Conservation (phyloP, 2,113 vertebrate genomes). For the Noturus placidus region DNA sequence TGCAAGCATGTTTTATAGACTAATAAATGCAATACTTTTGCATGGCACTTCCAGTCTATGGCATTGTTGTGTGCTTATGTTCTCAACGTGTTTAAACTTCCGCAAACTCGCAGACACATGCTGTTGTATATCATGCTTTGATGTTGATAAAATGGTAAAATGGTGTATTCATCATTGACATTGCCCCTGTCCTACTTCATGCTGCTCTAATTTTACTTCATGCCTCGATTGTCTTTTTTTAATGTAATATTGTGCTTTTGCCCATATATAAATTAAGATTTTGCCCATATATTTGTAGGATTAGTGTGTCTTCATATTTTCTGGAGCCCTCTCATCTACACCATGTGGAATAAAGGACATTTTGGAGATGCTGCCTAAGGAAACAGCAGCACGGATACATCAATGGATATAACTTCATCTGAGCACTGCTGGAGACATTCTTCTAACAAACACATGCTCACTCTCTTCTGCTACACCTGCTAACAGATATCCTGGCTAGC, state of each 20-base stretch:
- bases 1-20: constrained; percentile 37
- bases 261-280: not conserved
- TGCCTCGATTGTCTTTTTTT: not conserved
- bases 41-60: constrained; percentile 24
- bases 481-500: constrained; percentile 34
- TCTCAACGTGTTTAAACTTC: not conserved
- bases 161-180: not conserved
- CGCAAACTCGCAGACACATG: not conserved
- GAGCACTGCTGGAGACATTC: constrained; percentile 30
- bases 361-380: constrained; percentile 31
- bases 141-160: not conserved
- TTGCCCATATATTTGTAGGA: constrained; percentile 42
- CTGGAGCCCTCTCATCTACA: constrained; percentile 30
- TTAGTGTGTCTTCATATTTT: constrained; percentile 38
- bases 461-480: constrained; percentile 30
- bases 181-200: not conserved
- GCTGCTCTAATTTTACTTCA: not conserved
- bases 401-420: constrained; percentile 40
- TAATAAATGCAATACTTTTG: constrained; percentile 17
- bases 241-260: not conserved
- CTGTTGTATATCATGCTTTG: constrained; percentile 22
- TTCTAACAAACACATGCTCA: constrained; percentile 36
- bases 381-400: constrained; percentile 32
- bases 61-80: not conserved
- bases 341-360: constrained; percentile 30